These are phyloP conservation scores for Pseudorectes ferrugineus DNA, from an alignment of 2,113 vertebrate genomes.

Conservation along the genomic window DNA sequence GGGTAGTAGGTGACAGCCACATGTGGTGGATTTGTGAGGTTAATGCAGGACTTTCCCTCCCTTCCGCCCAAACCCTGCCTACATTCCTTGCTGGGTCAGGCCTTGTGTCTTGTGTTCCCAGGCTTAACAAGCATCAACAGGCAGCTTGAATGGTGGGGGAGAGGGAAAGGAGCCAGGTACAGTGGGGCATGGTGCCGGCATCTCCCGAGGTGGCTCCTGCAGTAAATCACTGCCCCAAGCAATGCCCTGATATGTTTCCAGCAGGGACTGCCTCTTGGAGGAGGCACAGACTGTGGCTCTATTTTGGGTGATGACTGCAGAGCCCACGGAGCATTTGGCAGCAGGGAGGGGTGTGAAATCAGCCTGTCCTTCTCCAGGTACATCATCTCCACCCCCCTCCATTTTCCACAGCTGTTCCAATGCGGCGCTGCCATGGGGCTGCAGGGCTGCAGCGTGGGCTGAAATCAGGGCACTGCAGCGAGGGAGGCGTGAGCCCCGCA, in stretches of 20 bases:
- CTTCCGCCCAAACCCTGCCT: neutral
- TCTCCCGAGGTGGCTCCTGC: neutral
- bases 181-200: neutral
- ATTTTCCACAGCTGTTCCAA: neutral
- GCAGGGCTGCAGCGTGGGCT: neutral
- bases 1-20: neutral
- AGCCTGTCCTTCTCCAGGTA: slow-evolving; percentile 1
- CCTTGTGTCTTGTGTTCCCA: neutral
- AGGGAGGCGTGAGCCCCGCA: neutral
- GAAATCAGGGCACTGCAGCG: neutral
- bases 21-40: neutral
- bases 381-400: neutral
- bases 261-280: neutral
- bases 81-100: neutral
- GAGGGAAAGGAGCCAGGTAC: neutral
- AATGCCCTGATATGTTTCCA: neutral
- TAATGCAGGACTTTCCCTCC: neutral
- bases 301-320: neutral
- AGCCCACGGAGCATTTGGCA: neutral
- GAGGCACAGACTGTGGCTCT: neutral
- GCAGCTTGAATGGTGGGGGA: neutral
- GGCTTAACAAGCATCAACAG: neutral
- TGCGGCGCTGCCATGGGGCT: neutral
- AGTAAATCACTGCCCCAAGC: neutral
- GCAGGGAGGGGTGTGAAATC: neutral